These are phyloP conservation scores for Pseudeuparius sepicola DNA, from an alignment of 2,888 invertebrate genomes.

Conservation along the genomic window DNA sequence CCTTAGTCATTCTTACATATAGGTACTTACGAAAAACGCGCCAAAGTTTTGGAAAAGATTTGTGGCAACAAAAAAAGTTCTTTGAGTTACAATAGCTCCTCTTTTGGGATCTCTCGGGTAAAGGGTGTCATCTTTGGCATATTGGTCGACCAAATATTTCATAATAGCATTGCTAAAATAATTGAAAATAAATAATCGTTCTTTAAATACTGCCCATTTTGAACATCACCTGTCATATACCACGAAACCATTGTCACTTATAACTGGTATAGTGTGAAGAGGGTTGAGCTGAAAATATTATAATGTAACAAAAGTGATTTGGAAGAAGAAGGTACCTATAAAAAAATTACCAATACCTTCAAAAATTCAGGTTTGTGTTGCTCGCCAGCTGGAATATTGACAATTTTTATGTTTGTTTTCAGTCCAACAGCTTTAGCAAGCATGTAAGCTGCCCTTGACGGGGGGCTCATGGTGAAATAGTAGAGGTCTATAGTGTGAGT, in stretches of 20 bases:
- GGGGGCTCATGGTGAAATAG: conserved; percentile 53
- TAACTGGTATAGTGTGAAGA: conserved; percentile 61
- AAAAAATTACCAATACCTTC: conserved; percentile 42
- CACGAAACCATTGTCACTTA: conserved; percentile 60
- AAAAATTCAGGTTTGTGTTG: conserved; percentile 55
- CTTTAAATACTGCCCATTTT: too few relatives aligned
- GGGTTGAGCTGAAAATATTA: conserved; percentile 51
- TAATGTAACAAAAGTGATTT: too few relatives aligned
- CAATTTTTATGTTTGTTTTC: conserved; percentile 52
- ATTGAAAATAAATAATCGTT: too few relatives aligned
- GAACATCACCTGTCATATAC: conserved; percentile 67
- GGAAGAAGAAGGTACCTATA: conserved; percentile 1
- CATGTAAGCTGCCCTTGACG: conserved; percentile 51
- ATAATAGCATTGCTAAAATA: conserved; percentile 55
- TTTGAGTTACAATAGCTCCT: conserved; percentile 52
- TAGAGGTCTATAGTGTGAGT: conserved; percentile 47
- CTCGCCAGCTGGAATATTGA: conserved; percentile 51
- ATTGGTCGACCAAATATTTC: conserved; percentile 54
- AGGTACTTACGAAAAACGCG: conserved; percentile 48
- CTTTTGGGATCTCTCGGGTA: conserved; percentile 55
- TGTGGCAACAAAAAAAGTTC: conserved; percentile 52
- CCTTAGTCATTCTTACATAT: too few relatives aligned
- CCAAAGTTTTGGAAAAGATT: conserved; percentile 45
- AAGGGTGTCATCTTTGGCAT: conserved; percentile 52
- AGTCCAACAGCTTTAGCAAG: conserved; percentile 55